A percentile compares a stretch with the other conserved stretches of the same genome.
Conservation (phyloP, 1,140 invertebrate species). For the Penaeus japonicus region DNA sequence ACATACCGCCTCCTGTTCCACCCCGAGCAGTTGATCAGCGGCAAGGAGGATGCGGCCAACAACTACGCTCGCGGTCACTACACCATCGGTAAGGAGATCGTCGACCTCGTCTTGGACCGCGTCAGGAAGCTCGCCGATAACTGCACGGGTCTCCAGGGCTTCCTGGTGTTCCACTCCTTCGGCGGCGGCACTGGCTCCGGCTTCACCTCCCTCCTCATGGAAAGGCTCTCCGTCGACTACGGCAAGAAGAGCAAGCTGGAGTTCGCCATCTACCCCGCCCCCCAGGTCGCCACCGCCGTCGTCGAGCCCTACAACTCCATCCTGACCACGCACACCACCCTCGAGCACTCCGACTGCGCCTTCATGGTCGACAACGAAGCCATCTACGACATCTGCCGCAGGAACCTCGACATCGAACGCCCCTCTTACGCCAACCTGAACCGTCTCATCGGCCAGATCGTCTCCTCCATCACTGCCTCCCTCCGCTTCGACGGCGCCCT, state of each 20-base stretch:
- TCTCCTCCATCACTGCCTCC: too few species aligned
- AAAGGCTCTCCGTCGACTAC: conserved; percentile 60
- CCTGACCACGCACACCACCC: too few species aligned
- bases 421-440: conserved; percentile 83
- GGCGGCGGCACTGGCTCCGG: too few species aligned
- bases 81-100: conserved; percentile 67
- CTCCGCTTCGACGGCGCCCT: too few species aligned
- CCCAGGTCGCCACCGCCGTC: too few species aligned
- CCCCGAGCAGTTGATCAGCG: conserved; percentile 47
- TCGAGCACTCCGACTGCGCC: too few species aligned
- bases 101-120: conserved; percentile 61
- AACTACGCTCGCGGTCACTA: conserved; percentile 66
- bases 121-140: conserved; percentile 22
- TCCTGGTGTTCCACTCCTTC: conserved; percentile 78
- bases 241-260: conserved; percentile 51
- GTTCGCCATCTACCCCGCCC: too few species aligned
- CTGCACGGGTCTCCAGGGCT: conserved; percentile 76
- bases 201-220: conserved; percentile 42
- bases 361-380: too few species aligned
- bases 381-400: too few species aligned
- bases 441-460: conserved; percentile 69
- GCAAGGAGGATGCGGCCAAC: too few species aligned
- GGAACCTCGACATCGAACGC: conserved; percentile 61
- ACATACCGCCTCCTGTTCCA: conserved; percentile 66
- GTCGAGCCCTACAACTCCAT: too few species aligned